phyloP scores from a whole-genome alignment of 2,888 invertebrate genomes.

The Pseudococcus longispinus region DNA sequence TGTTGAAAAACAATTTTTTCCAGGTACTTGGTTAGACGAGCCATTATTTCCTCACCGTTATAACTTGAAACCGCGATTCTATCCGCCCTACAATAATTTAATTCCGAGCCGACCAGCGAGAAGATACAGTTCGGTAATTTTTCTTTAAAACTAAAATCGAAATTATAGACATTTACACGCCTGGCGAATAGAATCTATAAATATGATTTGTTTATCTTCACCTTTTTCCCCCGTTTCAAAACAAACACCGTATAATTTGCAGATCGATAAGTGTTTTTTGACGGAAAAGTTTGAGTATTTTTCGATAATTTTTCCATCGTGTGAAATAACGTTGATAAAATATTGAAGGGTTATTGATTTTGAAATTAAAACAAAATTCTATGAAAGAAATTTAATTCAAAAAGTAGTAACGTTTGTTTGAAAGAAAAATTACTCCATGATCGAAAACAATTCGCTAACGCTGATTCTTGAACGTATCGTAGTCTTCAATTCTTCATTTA shows the following conservation, averaged over 20 bases:
- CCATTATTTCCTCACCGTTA: slow-evolving; percentile 35
- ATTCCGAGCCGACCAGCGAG: slow-evolving; percentile 38
- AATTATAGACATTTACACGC: background rate
- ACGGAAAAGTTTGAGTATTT: background rate
- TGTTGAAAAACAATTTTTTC: background rate
- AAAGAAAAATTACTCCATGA: no score
- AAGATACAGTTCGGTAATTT: slow-evolving; percentile 44
- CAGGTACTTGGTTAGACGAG: slow-evolving; percentile 53
- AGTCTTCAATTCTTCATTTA: background rate
- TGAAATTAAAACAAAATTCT: background rate
- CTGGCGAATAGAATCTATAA: background rate
- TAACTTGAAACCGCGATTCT: slow-evolving; percentile 45
- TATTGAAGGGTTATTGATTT: background rate
- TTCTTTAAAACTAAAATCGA: slow-evolving; percentile 26
- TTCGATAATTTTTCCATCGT: background rate
- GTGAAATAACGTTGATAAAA: background rate
- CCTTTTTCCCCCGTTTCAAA: background rate
- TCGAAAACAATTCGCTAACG: no score
- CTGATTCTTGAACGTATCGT: no score
- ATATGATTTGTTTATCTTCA: background rate
- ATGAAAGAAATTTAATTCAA: background rate
- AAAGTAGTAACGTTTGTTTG: background rate
- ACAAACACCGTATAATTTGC: background rate
- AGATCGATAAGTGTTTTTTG: background rate
- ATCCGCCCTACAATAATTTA: slow-evolving; percentile 49